phyloP scores from a whole-genome alignment of 2,113 vertebrate species.

The Meriones unguiculatus region DNA sequence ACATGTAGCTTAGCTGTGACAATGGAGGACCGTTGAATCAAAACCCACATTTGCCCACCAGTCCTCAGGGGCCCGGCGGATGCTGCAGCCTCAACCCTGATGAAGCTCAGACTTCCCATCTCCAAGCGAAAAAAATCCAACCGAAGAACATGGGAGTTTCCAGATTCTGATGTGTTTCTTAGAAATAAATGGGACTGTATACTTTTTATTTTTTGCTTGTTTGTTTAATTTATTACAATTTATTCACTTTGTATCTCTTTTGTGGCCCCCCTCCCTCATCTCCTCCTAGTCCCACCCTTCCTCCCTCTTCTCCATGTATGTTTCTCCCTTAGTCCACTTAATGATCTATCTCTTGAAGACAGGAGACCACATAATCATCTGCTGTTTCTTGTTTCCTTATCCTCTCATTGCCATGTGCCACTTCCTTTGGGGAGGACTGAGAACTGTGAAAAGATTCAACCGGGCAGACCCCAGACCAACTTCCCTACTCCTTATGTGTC shows the following conservation, averaged over 20 bases:
- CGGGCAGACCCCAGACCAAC: neutral
- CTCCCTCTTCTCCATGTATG: too few relatives aligned
- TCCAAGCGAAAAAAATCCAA: constrained; percentile 30
- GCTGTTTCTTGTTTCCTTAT: neutral
- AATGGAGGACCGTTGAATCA: neutral
- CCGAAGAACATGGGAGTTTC: neutral
- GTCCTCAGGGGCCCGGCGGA: neutral
- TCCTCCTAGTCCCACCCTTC: too few relatives aligned
- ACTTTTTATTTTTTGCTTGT: neutral
- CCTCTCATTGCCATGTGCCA: neutral
- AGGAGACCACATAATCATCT: neutral
- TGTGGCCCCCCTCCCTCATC: too few relatives aligned
- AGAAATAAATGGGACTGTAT: neutral
- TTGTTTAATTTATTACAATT: too few relatives aligned
- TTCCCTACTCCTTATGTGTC: neutral
- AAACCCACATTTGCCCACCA: neutral
- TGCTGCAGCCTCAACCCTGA: neutral
- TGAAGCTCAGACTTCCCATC: neutral
- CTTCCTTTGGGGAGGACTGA: neutral
- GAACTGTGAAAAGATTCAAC: neutral
- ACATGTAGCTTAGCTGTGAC: neutral
- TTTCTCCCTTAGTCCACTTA: neutral
- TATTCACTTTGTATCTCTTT: too few relatives aligned
- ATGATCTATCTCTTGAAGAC: neutral
- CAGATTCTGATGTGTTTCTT: constrained; percentile 39